Conservation (phyloP, 2,113 vertebrate genomes). For the Henicopernis longicauda region DNA sequence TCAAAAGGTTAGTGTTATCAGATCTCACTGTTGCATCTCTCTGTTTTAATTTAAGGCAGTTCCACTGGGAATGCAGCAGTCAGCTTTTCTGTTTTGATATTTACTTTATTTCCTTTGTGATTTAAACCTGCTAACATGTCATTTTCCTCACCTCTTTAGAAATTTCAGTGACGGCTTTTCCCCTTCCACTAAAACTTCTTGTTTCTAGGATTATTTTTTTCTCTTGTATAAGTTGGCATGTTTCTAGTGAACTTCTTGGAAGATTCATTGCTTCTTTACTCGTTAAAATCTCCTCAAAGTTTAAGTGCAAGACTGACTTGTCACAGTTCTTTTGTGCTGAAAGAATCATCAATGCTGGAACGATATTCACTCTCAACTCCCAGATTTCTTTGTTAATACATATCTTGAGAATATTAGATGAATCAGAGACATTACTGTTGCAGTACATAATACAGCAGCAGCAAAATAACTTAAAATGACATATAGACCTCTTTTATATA, state of each 20-base stretch:
- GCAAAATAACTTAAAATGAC: background rate
- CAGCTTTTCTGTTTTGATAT: constrained; percentile 31
- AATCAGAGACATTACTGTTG: background rate
- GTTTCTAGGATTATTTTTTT: background rate
- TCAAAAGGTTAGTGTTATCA: background rate
- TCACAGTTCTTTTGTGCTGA: background rate
- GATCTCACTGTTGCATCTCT: background rate
- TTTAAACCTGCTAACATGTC: constrained; percentile 5
- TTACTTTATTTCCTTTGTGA: constrained; percentile 46
- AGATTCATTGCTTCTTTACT: background rate
- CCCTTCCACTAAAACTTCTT: background rate
- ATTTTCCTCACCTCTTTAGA: constrained; percentile 14
- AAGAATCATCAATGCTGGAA: background rate
- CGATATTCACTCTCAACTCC: background rate
- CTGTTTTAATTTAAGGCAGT: constrained; percentile 21
- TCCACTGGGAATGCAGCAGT: background rate
- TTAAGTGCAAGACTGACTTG: background rate
- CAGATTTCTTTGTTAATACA: background rate
- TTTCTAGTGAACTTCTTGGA: background rate
- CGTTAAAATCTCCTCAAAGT: background rate
- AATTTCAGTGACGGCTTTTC: background rate
- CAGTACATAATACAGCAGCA: background rate
- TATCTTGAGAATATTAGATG: background rate
- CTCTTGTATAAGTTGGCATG: background rate
- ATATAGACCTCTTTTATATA: background rate